phyloP scores from a whole-genome alignment of 2,113 vertebrate species.

The Phylloscopus trochilus region DNA sequence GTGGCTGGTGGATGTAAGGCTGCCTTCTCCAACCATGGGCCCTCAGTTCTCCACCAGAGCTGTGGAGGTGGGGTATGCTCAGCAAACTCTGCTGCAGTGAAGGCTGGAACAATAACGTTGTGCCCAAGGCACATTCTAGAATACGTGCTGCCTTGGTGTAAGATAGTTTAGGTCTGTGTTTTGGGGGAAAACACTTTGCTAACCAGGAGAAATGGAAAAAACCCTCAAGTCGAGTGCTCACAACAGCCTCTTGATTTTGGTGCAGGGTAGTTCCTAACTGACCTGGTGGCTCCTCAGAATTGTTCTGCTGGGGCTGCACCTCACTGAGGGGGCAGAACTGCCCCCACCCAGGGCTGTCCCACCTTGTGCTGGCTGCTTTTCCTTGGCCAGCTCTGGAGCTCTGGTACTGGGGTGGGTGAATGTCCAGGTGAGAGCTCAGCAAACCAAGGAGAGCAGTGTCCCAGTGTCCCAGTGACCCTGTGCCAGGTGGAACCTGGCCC shows the following conservation, averaged over 20 bases:
- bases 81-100: not conserved
- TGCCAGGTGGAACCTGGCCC: not conserved
- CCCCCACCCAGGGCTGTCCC: not conserved
- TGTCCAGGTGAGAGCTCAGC: not conserved
- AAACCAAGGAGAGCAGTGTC: accelerated
- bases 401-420: accelerated
- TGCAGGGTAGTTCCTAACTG: not conserved
- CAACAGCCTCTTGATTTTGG: not conserved
- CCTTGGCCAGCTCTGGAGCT: accelerated
- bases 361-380: accelerated
- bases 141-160: not conserved
- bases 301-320: not conserved
- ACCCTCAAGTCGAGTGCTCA: not conserved
- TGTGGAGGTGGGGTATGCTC: not conserved
- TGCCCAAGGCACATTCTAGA: not conserved
- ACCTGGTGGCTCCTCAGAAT: not conserved
- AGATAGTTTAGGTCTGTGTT: not conserved
- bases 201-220: not conserved
- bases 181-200: not conserved
- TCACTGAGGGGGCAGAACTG: accelerated
- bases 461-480: accelerated
- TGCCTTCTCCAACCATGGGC: accelerated
- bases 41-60: accelerated
- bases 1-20: not conserved
- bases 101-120: accelerated